Base-by-base conservation (phyloP, 2,888 invertebrate genomes). In the Thera britannica region DNA sequence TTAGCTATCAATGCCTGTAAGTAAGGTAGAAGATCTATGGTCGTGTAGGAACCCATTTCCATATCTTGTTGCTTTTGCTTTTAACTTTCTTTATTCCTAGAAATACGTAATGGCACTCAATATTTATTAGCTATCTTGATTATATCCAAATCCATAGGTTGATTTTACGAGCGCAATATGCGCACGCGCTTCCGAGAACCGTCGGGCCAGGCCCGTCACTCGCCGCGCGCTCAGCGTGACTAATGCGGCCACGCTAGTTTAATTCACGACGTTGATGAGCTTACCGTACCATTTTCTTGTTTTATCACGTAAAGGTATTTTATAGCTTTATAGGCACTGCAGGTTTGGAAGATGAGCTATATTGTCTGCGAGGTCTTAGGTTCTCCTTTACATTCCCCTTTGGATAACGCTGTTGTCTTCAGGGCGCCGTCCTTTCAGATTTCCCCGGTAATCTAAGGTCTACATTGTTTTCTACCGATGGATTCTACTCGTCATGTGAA, bases 151-250 rank as follows among this genome's bases (percentile, higher is more conserved):
- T 81, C 82, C 83, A 82, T 83, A 86, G 83, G 80, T 78, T 78
- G 78, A 80, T 82, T 87, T 86, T 85, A 87, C 79, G 83, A 83
- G 75, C 76, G 72, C 65, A 71, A 72, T 80, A 78, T 80, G 85
- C 81, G 82, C 82, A 77, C 79, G 82, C 84, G 82, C 81, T 80
- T 86, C 85, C 81, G 70, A 76, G 84, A 85, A 84, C 66, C 67
- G 59, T 60, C 48, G 23, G 23, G 23, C 23, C 23, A 23, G 23
- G 58, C 65, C 49, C 65, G 23, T 23, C 56, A 7, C 8, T 7
- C n/a, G 51, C 57, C n/a, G 60, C 67, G 38, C 65, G 68, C 56
- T 58, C 55, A 65, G 70, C 74, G 79, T 76, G 77, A 77, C 75
- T 76, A 75, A 80, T 75, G 76, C 71, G 71, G 80, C 79, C 77